These are phyloP conservation scores for Nothoprocta pentlandii DNA, from an alignment of 2,113 vertebrate species.

Conservation along the genomic window DNA sequence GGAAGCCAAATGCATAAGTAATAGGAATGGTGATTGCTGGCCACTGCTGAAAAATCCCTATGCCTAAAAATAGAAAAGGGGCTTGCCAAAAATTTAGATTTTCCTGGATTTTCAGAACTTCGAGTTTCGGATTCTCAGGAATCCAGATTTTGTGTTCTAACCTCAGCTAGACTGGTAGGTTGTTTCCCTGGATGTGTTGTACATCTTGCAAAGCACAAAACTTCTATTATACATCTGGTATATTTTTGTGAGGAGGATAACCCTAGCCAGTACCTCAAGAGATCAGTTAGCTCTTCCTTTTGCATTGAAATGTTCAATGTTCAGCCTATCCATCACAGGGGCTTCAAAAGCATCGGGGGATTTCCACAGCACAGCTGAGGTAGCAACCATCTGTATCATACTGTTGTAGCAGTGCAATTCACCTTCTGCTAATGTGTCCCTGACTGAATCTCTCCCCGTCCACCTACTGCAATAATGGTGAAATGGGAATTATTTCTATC, in stretches of 20 bases:
- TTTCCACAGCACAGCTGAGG: neutral
- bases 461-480: neutral
- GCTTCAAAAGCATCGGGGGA: neutral
- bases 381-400: neutral
- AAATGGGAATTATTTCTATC: neutral
- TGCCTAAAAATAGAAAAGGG: neutral
- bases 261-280: neutral
- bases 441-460: neutral
- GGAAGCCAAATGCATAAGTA: neutral
- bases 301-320: neutral
- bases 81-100: neutral
- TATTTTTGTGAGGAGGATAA: neutral
- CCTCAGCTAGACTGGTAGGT: neutral
- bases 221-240: neutral
- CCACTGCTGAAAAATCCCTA: neutral
- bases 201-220: neutral
- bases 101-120: neutral
- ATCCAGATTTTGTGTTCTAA: neutral
- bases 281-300: neutral
- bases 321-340: neutral
- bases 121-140: neutral
- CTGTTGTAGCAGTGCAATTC: neutral
- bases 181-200: neutral
- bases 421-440: neutral
- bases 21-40: neutral